Conservation (phyloP, 2,797 vertebrate species). For the Lepidocolaptes lacrymiger region DNA sequence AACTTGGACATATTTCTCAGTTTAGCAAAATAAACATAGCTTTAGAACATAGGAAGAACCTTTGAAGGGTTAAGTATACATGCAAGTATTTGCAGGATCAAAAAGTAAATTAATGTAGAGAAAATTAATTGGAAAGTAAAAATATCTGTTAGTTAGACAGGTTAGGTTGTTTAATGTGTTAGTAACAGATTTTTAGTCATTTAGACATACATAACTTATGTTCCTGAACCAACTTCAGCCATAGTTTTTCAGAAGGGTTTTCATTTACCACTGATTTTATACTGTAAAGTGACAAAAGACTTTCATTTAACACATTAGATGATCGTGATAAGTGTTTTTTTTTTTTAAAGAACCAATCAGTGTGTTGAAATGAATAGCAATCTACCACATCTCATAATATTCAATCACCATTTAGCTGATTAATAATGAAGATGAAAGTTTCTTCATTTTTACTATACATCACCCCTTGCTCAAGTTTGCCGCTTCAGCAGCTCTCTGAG, state of each 20-base stretch:
- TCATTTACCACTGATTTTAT: background rate
- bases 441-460: conserved; percentile 9
- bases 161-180: background rate
- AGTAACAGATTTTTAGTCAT: background rate
- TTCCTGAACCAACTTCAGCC: background rate
- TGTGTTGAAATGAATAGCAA: background rate
- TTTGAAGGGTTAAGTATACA: background rate
- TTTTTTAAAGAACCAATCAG: background rate
- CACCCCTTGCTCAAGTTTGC: background rate
- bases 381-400: background rate
- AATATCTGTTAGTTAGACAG: background rate
- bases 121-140: background rate
- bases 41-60: background rate
- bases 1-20: background rate
- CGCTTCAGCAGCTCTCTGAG: conserved; percentile 36
- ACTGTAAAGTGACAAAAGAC: background rate
- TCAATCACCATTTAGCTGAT: conserved; percentile 19
- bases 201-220: background rate
- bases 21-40: background rate
- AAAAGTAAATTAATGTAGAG: background rate
- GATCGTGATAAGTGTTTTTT: background rate
- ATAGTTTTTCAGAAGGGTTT: background rate
- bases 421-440: conserved; percentile 44
- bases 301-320: background rate
- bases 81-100: background rate